A percentile compares a stretch with the other conserved stretches of the same genome.
Evolutionary conservation across 1,140 invertebrate species (phyloP).

Genomic region (Metopolophium dirhodum): DNA sequence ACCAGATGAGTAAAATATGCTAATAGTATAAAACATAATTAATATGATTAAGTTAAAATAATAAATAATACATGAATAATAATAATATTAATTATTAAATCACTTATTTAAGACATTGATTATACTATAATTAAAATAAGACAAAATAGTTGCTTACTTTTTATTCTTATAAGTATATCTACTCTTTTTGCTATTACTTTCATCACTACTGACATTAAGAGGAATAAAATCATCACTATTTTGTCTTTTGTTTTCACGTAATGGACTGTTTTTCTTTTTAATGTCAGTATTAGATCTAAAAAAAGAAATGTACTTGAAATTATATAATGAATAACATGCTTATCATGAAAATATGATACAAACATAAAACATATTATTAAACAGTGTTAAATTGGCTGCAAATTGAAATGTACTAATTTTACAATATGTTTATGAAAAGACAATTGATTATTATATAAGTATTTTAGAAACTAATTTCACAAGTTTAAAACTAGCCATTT

Average conservation of each 20-base stretch:
- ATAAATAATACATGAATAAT: background rate
- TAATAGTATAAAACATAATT: background rate
- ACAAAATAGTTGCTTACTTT: slow-evolving; percentile 17
- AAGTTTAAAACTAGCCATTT: background rate
- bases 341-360: no score
- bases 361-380: background rate
- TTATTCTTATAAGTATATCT: slow-evolving; percentile 49
- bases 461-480: background rate
- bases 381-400: background rate
- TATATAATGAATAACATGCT: background rate
- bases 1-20: background rate
- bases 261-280: slow-evolving; percentile 44
- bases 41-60: no score
- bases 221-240: slow-evolving; percentile 55
- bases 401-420: background rate
- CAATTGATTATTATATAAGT: background rate
- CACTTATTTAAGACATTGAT: background rate
- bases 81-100: background rate
- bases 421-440: no score
- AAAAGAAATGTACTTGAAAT: background rate
- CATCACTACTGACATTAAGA: slow-evolving; percentile 12
- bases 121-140: background rate
- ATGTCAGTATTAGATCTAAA: slow-evolving; percentile 36
- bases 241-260: slow-evolving; percentile 51
- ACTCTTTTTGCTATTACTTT: slow-evolving; percentile 38